Evolutionary conservation across 2,888 invertebrate species (phyloP).

Genomic region (Blera fallax): DNA sequence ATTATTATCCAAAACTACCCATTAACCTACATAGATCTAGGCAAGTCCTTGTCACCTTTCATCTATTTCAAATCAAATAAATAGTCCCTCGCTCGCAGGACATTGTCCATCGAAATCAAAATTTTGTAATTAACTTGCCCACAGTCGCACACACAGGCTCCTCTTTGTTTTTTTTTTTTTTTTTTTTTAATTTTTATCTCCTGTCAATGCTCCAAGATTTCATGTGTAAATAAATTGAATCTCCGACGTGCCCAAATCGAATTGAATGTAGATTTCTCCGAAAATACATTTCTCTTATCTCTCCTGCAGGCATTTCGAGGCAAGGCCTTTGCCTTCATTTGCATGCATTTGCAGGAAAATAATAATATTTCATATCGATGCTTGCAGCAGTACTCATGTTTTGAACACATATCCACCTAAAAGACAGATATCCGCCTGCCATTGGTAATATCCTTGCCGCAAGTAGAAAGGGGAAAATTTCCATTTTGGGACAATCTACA

Average conservation of each 20-base stretch:
- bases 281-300: background rate
- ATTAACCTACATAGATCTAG: too few relatives aligned
- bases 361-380: slow-evolving; percentile 10
- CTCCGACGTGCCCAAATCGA: background rate
- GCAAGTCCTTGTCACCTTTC: too few relatives aligned
- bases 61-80: too few relatives aligned
- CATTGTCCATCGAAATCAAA: too few relatives aligned
- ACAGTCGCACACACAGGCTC: too few relatives aligned
- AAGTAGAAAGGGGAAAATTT: background rate
- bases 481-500: background rate
- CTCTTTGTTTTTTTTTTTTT: too few relatives aligned
- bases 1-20: too few relatives aligned
- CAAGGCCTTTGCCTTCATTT: slow-evolving; percentile 2
- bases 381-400: background rate
- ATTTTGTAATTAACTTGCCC: too few relatives aligned
- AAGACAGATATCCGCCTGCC: background rate
- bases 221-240: background rate
- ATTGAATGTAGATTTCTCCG: background rate
- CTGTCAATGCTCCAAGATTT: background rate
- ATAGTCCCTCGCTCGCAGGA: too few relatives aligned
- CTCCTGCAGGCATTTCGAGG: background rate
- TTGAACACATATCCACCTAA: background rate
- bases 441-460: background rate
- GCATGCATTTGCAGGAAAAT: slow-evolving; percentile 5
- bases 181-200: background rate